Evolutionary conservation across 1,140 invertebrate species (phyloP).

Genomic region (Frieseomelitta varia): DNA sequence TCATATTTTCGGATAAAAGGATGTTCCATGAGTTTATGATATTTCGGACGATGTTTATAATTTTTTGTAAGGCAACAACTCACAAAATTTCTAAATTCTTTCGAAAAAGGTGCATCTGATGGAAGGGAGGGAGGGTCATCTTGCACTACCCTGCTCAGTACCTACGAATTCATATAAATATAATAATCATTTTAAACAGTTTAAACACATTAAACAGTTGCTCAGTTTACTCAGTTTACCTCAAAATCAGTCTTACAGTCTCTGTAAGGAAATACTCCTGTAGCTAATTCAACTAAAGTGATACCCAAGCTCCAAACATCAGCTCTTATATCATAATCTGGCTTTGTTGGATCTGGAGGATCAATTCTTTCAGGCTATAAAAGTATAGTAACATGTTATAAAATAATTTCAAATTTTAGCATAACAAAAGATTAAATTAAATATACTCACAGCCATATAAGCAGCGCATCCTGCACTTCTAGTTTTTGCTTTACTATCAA

Average conservation of each 20-base stretch:
- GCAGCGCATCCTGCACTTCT: constrained; percentile 98
- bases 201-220: neutral
- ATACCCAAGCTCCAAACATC: constrained; percentile 99
- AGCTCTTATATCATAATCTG: constrained; percentile 98
- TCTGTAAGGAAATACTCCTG: constrained; percentile 94
- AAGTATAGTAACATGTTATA: constrained; percentile 43
- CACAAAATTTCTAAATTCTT: constrained; percentile 79
- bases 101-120: constrained; percentile 86
- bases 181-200: constrained; percentile 23
- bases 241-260: constrained; percentile 98
- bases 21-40: constrained; percentile 94
- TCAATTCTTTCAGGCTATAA: constrained; percentile 97
- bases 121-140: constrained; percentile 94
- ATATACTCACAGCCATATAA: constrained; percentile 96
- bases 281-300: constrained; percentile 96
- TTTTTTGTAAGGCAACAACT: constrained; percentile 95
- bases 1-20: constrained; percentile 94
- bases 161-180: constrained; percentile 82
- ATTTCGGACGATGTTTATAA: constrained; percentile 96
- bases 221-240: constrained; percentile 81
- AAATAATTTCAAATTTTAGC: constrained; percentile 12
- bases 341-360: constrained; percentile 91
- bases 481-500: constrained; percentile 98
- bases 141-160: constrained; percentile 91
- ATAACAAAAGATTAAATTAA: neutral